These are phyloP conservation scores for Poecilia velifera DNA, from an alignment of 2,797 vertebrate species.

Conservation along the genomic window DNA sequence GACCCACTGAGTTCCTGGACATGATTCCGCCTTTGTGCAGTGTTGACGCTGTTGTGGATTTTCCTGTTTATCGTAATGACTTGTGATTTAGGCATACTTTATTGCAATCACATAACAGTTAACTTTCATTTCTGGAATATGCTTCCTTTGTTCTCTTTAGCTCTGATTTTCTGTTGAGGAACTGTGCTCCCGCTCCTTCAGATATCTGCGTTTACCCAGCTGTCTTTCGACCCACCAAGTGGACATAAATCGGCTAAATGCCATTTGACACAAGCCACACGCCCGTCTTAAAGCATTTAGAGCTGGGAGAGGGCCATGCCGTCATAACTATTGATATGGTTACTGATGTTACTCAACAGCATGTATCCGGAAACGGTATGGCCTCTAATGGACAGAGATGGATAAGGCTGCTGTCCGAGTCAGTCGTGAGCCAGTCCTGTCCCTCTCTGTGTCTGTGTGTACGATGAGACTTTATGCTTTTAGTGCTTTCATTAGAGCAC, in stretches of 20 bases:
- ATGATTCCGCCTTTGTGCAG: slow-evolving; percentile 33
- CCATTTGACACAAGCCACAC: slow-evolving; percentile 67
- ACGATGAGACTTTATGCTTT: slow-evolving; percentile 10
- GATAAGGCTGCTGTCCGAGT: slow-evolving; percentile 54
- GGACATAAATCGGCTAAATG: slow-evolving; percentile 51
- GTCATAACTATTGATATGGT: slow-evolving; percentile 62
- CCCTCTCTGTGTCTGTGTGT: slow-evolving; percentile 15
- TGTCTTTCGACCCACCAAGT: slow-evolving; percentile 48
- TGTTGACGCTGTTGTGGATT: slow-evolving; percentile 13
- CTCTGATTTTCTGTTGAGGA: slow-evolving; percentile 2
- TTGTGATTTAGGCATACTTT: slow-evolving; percentile 20
- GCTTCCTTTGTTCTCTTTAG: background rate
- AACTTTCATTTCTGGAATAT: background rate
- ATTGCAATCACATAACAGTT: background rate
- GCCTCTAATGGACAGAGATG: slow-evolving; percentile 68
- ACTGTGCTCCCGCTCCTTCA: slow-evolving; percentile 8
- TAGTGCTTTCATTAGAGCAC: slow-evolving; percentile 25
- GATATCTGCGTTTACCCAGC: slow-evolving; percentile 42
- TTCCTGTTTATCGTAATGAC: slow-evolving; percentile 23
- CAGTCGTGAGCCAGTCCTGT: slow-evolving; percentile 54
- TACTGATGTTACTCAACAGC: slow-evolving; percentile 51
- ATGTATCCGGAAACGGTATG: slow-evolving; percentile 61
- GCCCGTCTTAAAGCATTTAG: slow-evolving; percentile 66
- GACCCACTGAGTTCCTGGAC: slow-evolving; percentile 47
- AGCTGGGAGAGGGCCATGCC: slow-evolving; percentile 46